Base-by-base conservation (phyloP, 2,113 vertebrate species). In the Gadus macrocephalus region DNA sequence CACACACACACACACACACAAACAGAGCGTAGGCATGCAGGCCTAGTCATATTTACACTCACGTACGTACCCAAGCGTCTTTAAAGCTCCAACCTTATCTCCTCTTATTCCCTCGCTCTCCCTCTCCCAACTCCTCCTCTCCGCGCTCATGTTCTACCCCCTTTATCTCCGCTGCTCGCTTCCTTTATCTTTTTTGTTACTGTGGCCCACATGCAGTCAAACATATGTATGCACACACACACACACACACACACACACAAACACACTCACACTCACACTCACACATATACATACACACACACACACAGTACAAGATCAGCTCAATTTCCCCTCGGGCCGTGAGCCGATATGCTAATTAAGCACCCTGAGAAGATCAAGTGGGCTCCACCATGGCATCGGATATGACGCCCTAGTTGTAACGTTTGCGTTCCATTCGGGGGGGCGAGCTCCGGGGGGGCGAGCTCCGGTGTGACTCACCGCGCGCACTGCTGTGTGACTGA, bases 311-410 rank as follows among this genome's bases (percentile, higher is more conserved):
- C 64, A 22, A 14, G 78, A 61, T 71, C 69, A 68, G 58, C 28
- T n/a, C 60, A 81, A 62, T 62, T 74, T 70, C 78, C 79, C 59
- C 63, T 67, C 5, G 74, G 74, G 73, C 70, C 82, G 72, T 75
- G 59, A 14, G 15, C 67, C 61, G 67, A n/a, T 61, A 67, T 85
- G 80, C 62, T 86, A 79, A 86, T 84, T 78, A 62, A 53, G 56
- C 62, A 64, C 14, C 49, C 72, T 76, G 72, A 69, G 79, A 78
- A 80, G 75, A 84, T 81, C 75, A 85, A 83, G 75, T 73, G 71
- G 79, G 71, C 70, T 62, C 3, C 61, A 75, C 66, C 68, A 67
- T 64, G 63, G 71, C 68, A 65, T 19, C 53, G 77, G 64, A 78
- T 11, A 49, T 74, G 71, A 71, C 8, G 6, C 78, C 69, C 69